Evolutionary conservation across 2,113 vertebrate species (phyloP).

Genomic region (Embiotoca jacksoni): DNA sequence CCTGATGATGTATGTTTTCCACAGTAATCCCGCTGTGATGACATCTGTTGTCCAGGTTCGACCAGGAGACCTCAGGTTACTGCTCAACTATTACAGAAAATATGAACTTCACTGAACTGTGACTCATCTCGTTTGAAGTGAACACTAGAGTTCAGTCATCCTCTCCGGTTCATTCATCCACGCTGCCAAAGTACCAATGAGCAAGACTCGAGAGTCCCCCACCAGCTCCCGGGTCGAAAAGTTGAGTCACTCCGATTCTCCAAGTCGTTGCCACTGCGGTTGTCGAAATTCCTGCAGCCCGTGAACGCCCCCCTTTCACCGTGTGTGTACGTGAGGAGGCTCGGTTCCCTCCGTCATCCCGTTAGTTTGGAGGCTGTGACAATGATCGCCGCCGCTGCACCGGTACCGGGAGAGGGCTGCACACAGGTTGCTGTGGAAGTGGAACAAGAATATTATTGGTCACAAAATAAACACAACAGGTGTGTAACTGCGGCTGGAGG

Average conservation of each 20-base stretch:
- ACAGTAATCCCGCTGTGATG: neutral
- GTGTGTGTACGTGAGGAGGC: constrained; percentile 25
- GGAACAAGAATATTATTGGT: neutral
- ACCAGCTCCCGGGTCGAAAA: neutral
- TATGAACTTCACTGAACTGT: too few species aligned
- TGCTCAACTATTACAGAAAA: too few species aligned
- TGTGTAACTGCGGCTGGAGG: neutral
- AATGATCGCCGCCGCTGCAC: constrained; percentile 6
- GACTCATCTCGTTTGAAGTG: too few species aligned
- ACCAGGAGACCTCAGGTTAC: too few species aligned
- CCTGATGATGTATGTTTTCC: neutral
- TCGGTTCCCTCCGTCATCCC: constrained; percentile 37
- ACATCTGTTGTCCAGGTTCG: too few species aligned
- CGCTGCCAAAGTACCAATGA: too few species aligned
- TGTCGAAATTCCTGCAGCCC: constrained; percentile 18
- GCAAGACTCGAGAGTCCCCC: too few species aligned
- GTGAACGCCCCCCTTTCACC: constrained; percentile 23
- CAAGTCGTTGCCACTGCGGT: too few species aligned
- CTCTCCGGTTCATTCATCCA: too few species aligned
- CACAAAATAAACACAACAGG: too few species aligned
- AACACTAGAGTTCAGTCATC: too few species aligned
- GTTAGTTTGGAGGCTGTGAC: neutral
- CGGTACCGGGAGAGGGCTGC: neutral
- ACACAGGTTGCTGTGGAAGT: constrained; percentile 11
- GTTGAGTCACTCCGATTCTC: neutral